Conservation (phyloP, 2,888 invertebrate species). For the Drosophila cognata region DNA sequence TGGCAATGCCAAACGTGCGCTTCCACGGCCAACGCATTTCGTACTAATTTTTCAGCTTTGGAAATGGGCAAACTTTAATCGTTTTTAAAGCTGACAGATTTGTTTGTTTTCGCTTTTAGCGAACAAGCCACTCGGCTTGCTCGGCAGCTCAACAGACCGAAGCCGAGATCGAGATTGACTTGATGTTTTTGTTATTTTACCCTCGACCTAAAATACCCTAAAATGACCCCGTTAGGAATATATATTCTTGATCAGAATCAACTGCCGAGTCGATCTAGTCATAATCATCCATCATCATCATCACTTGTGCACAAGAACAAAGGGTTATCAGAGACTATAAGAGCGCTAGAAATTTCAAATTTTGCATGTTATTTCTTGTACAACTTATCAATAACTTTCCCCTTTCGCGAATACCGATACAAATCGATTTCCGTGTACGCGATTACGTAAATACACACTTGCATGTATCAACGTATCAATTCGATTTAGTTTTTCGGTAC, state of each 20-base stretch:
- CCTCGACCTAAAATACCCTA: neutral
- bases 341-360: neutral
- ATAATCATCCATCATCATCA: neutral
- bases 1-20: conserved; percentile 62
- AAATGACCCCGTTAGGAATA: neutral
- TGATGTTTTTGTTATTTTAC: neutral
- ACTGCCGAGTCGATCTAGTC: neutral
- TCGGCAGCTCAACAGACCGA: conserved; percentile 8
- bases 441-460: neutral
- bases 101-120: conserved; percentile 36
- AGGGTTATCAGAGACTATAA: neutral
- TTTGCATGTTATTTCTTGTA: neutral
- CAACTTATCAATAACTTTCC: neutral
- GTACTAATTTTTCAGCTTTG: conserved; percentile 60
- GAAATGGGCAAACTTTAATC: conserved; percentile 47
- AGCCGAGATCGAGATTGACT: conserved; percentile 2
- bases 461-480: neutral
- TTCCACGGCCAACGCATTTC: conserved; percentile 76
- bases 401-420: neutral
- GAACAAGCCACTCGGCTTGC: conserved; percentile 32
- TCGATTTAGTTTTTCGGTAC: neutral
- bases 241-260: neutral
- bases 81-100: conserved; percentile 28
- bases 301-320: neutral
- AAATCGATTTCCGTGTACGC: neutral